Evolutionary conservation across 2,113 vertebrate species (phyloP), one percentile per base, ranked within the genome.

Genomic region (Sinocyclocheilus maitianheensis): DNA sequence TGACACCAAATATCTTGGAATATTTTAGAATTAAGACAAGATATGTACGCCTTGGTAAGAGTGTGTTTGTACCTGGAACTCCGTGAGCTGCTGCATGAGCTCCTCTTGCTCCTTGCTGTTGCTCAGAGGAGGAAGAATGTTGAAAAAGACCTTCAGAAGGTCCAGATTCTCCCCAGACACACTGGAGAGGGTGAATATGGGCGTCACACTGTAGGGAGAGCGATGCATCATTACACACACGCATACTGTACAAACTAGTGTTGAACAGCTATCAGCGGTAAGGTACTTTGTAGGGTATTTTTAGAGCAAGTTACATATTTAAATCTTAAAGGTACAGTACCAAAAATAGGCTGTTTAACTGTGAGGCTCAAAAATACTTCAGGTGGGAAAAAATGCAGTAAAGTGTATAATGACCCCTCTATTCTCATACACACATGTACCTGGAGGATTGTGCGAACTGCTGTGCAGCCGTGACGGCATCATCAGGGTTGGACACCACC

Each of bases 41-140:
- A 87, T 77, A 18, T 78, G 51, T 67, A 34, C 30, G 24, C 77
- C 30, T 85, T 75, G 76, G 83, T 81, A 48, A 80, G 43, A 77
- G 82, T 75, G 71, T 77, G 72, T 26, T 37, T 26, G 7, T 84
- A 97, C 97, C 97, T 98, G 97, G 91, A 99, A 98, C 90, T 99
- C 97, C 0, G 97, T 97, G 80, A 98, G 95, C 91, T 98, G 97
- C 92, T 99, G 97, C 97, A 99, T 98, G 85, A 99, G 95, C 84
- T 98, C 97, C 87, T 99, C 98, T 91, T 99, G 98, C 89, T 98
- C 97, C 86, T 98, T 98, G 93, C 97, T 97, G 93, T 98, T 99
- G 92, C 97, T 98, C 83, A 98, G 95, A 0, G 98, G 98, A 34
- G 98, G 98, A 16, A 99, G 94, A 85, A 99, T 96, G 78, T 99